Conservation (phyloP, 2,113 vertebrate species). For the Actinemys pallida region DNA sequence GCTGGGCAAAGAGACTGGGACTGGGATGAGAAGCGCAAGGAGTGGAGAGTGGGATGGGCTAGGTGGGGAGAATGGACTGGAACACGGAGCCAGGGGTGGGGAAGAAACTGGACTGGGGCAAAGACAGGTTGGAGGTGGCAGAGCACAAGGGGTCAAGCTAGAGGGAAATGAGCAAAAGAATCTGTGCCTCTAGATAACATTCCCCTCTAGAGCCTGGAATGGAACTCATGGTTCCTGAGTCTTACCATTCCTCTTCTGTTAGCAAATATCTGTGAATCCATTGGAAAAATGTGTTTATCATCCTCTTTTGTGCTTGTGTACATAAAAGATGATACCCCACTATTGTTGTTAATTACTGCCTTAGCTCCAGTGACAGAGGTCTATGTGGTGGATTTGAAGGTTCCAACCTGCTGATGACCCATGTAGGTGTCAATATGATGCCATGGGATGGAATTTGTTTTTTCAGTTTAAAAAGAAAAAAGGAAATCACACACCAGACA, state of each 20-base stretch:
- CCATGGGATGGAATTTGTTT: neutral
- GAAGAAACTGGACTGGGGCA: neutral
- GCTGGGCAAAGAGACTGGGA: neutral
- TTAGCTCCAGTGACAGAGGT: neutral
- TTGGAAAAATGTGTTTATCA: neutral
- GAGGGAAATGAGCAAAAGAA: neutral
- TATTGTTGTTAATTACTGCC: neutral
- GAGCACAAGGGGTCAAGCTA: neutral
- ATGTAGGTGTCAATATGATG: neutral
- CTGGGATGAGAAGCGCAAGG: neutral
- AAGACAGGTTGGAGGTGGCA: neutral
- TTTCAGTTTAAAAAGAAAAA: neutral
- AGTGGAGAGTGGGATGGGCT: neutral
- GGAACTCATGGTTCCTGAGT: neutral
- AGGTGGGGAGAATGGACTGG: neutral
- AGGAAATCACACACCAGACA: neutral
- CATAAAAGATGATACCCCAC: neutral
- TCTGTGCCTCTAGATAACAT: neutral
- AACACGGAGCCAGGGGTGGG: neutral
- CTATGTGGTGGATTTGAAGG: neutral
- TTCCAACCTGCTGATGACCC: neutral
- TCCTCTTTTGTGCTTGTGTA: neutral
- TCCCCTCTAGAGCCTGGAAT: neutral
- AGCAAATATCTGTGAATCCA: too few relatives aligned
- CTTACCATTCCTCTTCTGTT: neutral